Evolutionary conservation across 2,888 invertebrate genomes (phyloP).

Genomic region (Torymus aiolomorphi): DNA sequence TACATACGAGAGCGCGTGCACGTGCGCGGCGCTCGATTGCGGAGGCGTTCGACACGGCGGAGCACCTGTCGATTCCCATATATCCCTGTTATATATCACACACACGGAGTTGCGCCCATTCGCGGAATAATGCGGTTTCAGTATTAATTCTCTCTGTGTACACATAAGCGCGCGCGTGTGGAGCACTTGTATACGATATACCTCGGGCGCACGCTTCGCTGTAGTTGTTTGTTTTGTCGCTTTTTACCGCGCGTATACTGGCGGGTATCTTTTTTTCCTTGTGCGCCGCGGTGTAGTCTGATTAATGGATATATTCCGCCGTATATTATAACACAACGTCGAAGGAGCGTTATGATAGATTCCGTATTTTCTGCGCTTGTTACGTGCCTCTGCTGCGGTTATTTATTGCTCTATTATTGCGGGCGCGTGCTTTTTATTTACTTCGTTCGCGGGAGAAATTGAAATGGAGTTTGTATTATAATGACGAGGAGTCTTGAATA

Average conservation of each 20-base stretch:
- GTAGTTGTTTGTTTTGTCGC: background rate
- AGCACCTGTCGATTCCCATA: constrained; percentile 47
- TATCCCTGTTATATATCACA: constrained; percentile 12
- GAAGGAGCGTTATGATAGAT: background rate
- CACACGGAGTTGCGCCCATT: constrained; percentile 32
- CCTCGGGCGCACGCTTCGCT: background rate
- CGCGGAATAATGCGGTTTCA: constrained; percentile 43
- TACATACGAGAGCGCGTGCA: background rate
- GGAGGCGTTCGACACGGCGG: constrained; percentile 46
- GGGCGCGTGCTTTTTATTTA: too few relatives aligned
- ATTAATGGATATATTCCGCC: constrained; percentile 12
- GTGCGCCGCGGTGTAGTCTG: background rate
- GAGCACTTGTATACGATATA: constrained; percentile 21
- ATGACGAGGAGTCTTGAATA: too few relatives aligned
- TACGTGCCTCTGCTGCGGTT: too few relatives aligned
- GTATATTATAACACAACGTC: background rate
- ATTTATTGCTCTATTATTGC: constrained; percentile 23
- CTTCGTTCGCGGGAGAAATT: too few relatives aligned
- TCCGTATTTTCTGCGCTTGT: constrained; percentile 4
- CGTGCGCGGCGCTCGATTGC: constrained; percentile 1
- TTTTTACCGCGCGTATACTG: background rate
- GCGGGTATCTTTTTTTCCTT: background rate
- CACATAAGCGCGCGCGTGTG: background rate
- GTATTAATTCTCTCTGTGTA: constrained; percentile 14
- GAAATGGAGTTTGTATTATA: too few relatives aligned